Conservation (phyloP, 2,113 vertebrate genomes). For the Amia ocellicauda region DNA sequence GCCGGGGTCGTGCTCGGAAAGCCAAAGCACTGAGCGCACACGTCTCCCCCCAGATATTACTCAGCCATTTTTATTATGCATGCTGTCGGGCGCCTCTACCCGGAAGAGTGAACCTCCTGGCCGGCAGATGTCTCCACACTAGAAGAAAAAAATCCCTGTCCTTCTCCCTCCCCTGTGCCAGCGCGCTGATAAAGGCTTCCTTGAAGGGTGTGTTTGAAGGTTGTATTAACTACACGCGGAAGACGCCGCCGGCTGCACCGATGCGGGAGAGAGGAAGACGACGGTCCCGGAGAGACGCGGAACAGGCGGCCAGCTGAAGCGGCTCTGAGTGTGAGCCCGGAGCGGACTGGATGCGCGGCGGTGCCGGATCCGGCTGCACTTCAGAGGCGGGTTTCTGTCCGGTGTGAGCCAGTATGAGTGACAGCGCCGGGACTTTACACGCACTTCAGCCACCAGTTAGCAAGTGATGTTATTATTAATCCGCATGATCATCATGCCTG, state of each 20-base stretch:
- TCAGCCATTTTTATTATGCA: constrained; percentile 2
- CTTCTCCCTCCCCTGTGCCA: no score
- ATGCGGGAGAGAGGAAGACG: background rate
- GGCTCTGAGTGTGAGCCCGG: background rate
- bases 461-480: no score
- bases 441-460: background rate
- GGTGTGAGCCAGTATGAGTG: background rate
- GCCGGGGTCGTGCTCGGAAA: background rate
- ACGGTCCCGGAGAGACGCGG: background rate
- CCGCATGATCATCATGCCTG: no score
- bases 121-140: constrained; percentile 11
- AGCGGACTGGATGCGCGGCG: no score
- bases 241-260: background rate
- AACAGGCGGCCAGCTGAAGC: background rate
- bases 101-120: background rate
- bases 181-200: background rate
- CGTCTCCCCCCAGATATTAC: background rate
- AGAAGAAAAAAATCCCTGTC: background rate
- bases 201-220: constrained; percentile 20
- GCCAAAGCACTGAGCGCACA: background rate
- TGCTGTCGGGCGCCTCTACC: background rate
- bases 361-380: no score
- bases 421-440: background rate
- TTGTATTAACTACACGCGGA: constrained; percentile 2
- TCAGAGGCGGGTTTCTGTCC: no score